phyloP scores from a whole-genome alignment of 2,888 invertebrate species.

The Cerastoderma edule region DNA sequence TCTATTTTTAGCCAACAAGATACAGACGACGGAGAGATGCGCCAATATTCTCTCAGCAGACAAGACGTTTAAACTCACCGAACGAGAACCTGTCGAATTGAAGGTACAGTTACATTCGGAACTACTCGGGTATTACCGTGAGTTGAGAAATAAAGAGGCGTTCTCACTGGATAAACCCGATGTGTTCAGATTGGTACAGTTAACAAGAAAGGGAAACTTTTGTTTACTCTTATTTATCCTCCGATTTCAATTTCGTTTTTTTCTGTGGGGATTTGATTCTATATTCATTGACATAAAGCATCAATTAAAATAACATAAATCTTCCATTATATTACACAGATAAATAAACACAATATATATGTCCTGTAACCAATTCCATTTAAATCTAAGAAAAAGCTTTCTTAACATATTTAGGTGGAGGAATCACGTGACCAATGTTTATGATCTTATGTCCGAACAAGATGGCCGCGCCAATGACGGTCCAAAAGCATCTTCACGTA shows the following conservation, averaged over 20 bases:
- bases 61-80: constrained; percentile 17
- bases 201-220: neutral
- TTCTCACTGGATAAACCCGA: neutral
- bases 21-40: constrained; percentile 31
- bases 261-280: neutral
- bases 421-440: too few relatives aligned
- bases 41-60: constrained; percentile 10
- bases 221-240: neutral
- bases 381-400: too few relatives aligned
- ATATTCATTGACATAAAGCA: too few relatives aligned
- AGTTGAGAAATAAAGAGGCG: neutral
- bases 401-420: too few relatives aligned
- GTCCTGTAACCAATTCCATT: too few relatives aligned
- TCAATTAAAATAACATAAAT: too few relatives aligned
- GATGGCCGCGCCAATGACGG: too few relatives aligned
- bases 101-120: constrained; percentile 35
- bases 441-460: too few relatives aligned
- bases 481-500: too few relatives aligned
- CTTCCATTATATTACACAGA: too few relatives aligned
- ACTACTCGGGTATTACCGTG: too few relatives aligned
- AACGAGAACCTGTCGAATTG: constrained; percentile 20
- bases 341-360: too few relatives aligned
- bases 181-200: neutral
- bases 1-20: constrained; percentile 10
- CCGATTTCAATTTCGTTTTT: neutral